Evolutionary conservation across 2,888 invertebrate genomes (phyloP), one percentile per base, ranked within the genome.

Genomic region (Syritta pipiens): DNA sequence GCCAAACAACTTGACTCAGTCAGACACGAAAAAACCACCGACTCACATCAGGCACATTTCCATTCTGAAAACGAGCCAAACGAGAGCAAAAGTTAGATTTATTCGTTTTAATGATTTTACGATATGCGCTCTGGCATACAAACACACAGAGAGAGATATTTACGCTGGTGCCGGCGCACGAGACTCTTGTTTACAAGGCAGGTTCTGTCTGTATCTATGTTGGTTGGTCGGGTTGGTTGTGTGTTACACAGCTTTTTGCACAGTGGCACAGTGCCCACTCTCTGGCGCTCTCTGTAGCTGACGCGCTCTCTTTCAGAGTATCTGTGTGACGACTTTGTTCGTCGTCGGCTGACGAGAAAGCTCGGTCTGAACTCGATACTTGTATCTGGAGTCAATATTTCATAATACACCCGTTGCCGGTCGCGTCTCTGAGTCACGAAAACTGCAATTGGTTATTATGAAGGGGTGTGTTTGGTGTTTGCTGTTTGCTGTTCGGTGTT

Each of bases 1-100:
- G 10, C 12, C 2, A 4, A 63, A n/a, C 10, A 46, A 24, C 60
- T 60, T 60, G n/a, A 44, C 32, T 65, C 60, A n/a, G n/a, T n/a
- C n/a, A 71, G 37, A 53, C 40, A 42, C 48, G 37, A 59, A n/a
- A n/a, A n/a, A 10, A 68, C 62, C 20, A 60, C 71, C 57, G 57
- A 74, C 48, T 62, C 62, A 79, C 62, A 67, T 62, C 49, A 68
- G 67, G 46, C 55, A 53, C 74, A 63, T 74, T 79, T 49, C 62
- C 79, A 79, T 79, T 79, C 74, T 79, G 74, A 67, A 65, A 53
- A 60, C 46, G 40, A 60, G 19, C 48, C 65, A 79, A 79, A 79
- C 74, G 79, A 79, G 74, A 79, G 79, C 44, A 79, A 79, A 74
- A 79, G 79, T 79, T 49, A 57, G 55, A 62, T 63, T 76, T 74